These are phyloP conservation scores for Notoglanidium macrostoma DNA, from an alignment of 2,797 vertebrate genomes.

Conservation along the genomic window DNA sequence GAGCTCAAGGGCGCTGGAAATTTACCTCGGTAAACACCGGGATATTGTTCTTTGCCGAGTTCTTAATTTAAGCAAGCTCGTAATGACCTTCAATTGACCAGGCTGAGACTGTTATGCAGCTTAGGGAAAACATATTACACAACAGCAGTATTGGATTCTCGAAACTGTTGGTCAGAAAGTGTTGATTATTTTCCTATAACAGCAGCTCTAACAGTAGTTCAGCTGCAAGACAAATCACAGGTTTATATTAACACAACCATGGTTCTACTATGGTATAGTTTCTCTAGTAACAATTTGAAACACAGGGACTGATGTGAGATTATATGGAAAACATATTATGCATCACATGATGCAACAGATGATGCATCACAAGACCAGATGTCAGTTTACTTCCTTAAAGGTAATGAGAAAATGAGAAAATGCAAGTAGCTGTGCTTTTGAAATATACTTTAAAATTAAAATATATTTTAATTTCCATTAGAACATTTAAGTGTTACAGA, in stretches of 20 bases:
- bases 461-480: not conserved
- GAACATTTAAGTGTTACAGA: not conserved
- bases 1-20: conserved; percentile 11
- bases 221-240: not conserved
- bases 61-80: conserved; percentile 3
- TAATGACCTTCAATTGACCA: conserved; percentile 30
- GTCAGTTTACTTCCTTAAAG: not conserved
- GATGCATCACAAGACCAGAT: too few species aligned
- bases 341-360: too few species aligned
- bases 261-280: not conserved
- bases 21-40: conserved; percentile 21
- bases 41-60: conserved; percentile 26
- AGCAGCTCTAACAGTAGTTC: not conserved
- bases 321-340: too few species aligned
- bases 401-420: not conserved
- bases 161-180: not conserved
- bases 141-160: not conserved
- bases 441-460: too few species aligned
- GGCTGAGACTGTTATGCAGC: not conserved
- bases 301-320: not conserved
- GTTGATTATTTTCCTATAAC: not conserved
- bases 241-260: not conserved
- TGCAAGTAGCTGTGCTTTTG: not conserved
- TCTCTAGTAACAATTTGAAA: not conserved
- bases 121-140: not conserved